These are phyloP conservation scores for Apamea epomidion DNA, from an alignment of 2,888 invertebrate species.

Conservation along the genomic window DNA sequence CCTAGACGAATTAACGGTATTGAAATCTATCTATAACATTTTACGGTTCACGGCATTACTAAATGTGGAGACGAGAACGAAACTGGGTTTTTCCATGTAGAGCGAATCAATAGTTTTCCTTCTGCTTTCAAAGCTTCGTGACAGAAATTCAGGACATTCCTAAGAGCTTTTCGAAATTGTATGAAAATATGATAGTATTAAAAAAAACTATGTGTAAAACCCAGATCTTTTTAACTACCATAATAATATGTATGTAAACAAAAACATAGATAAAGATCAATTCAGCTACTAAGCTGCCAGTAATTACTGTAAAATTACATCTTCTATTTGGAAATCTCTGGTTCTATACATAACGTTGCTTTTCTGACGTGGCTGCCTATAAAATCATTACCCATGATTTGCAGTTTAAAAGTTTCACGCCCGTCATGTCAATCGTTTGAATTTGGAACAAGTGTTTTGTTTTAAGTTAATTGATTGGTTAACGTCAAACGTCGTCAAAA, in stretches of 20 bases:
- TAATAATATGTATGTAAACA: neutral
- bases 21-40: conserved; percentile 7
- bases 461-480: conserved; percentile 13
- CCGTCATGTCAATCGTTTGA: neutral
- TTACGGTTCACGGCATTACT: neutral
- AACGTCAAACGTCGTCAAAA: neutral
- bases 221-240: neutral
- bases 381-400: conserved; percentile 28
- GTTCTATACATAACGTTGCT: conserved; percentile 17
- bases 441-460: conserved; percentile 17
- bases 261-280: neutral
- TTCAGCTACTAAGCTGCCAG: conserved; percentile 8
- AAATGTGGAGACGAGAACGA: neutral
- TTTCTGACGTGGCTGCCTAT: conserved; percentile 14
- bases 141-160: neutral
- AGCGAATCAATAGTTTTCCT: conserved; percentile 22
- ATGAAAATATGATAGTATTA: neutral
- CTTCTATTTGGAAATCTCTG: conserved; percentile 37
- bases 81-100: neutral
- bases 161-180: neutral
- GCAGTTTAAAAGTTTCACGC: conserved; percentile 29
- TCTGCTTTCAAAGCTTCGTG: neutral
- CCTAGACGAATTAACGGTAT: conserved; percentile 25
- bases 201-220: neutral
- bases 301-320: conserved; percentile 36